Evolutionary conservation across 2,888 invertebrate species (phyloP).

Genomic region (Magallana nippona): DNA sequence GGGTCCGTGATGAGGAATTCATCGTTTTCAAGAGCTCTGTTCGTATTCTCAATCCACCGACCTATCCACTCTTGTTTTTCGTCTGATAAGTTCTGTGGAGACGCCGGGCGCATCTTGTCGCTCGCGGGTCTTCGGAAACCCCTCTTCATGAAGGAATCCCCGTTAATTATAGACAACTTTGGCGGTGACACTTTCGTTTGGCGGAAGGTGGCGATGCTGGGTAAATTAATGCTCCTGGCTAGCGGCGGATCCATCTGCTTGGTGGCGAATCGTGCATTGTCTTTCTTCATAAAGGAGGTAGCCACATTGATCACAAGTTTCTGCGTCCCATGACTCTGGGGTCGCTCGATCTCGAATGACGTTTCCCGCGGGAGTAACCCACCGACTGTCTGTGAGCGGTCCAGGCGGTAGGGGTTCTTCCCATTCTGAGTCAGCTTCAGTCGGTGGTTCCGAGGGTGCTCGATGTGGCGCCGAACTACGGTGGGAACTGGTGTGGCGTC

Average conservation of each 20-base stretch:
- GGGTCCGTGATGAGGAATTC: conserved; percentile 44
- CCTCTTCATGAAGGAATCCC: conserved; percentile 5
- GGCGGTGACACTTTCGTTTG: conserved; percentile 37
- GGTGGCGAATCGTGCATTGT: conserved; percentile 39
- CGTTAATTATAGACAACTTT: conserved; percentile 31
- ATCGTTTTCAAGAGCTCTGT: conserved; percentile 48
- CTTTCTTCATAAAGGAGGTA: conserved; percentile 48
- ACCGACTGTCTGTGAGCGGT: conserved; percentile 42
- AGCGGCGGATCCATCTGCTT: conserved; percentile 24
- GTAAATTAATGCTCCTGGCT: conserved; percentile 24
- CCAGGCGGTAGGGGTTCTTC: conserved; percentile 45
- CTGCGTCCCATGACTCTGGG: conserved; percentile 47
- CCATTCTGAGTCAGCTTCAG: conserved; percentile 46
- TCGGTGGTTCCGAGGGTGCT: conserved; percentile 47
- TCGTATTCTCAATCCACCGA: conserved; percentile 49
- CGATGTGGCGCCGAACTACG: conserved; percentile 37
- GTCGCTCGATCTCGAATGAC: conserved; percentile 49
- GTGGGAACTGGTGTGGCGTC: conserved; percentile 45
- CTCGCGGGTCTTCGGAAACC: conserved; percentile 38
- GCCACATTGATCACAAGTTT: conserved; percentile 49
- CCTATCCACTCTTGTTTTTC: conserved; percentile 51
- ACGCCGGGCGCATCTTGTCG: conserved; percentile 42
- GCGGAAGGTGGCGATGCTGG: conserved; percentile 34
- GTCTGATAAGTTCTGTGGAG: conserved; percentile 47
- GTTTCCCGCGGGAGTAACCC: conserved; percentile 43